Percentiles rank a stretch among this genome's conserved stretches.
Conservation (phyloP, 2,888 invertebrate species). For the Papilio elwesi region DNA sequence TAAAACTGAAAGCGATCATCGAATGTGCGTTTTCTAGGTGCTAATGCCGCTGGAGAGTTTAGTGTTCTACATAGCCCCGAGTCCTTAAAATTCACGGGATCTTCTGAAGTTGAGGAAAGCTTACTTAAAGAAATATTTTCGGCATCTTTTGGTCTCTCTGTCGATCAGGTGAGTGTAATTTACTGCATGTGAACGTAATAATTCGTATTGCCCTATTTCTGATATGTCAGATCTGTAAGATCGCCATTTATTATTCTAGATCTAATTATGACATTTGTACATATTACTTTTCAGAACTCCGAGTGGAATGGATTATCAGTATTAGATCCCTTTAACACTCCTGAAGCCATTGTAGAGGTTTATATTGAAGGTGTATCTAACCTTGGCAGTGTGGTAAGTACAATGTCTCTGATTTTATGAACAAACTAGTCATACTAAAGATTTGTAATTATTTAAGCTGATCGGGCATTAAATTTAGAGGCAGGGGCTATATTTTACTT, state of each 20-base stretch:
- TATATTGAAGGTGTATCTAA: slow-evolving; percentile 87
- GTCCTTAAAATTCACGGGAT: slow-evolving; percentile 87
- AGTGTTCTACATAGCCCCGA: slow-evolving; percentile 87
- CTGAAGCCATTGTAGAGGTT: slow-evolving; percentile 88
- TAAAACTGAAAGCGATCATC: background rate
- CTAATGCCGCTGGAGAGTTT: slow-evolving; percentile 86
- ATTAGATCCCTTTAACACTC: slow-evolving; percentile 88
- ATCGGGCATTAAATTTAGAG: background rate
- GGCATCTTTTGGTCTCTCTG: slow-evolving; percentile 89
- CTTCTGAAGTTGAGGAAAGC: slow-evolving; percentile 85
- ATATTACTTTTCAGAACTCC: slow-evolving; percentile 74
- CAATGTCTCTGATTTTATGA: slow-evolving; percentile 4
- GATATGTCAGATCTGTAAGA: background rate
- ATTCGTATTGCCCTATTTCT: background rate
- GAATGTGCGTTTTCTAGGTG: slow-evolving; percentile 61
- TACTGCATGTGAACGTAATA: background rate
- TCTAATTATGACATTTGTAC: slow-evolving; percentile 3
- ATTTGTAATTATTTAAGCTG: too few relatives aligned
- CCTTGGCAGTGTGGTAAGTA: slow-evolving; percentile 75
- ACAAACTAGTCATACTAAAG: too few relatives aligned
- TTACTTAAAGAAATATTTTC: slow-evolving; percentile 88
- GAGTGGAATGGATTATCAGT: slow-evolving; percentile 89
- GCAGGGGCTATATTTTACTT: background rate
- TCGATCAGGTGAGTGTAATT: slow-evolving; percentile 84
- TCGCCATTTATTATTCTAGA: background rate